phyloP scores from a whole-genome alignment of 2,797 vertebrate species.

The Galago senegalensis region DNA sequence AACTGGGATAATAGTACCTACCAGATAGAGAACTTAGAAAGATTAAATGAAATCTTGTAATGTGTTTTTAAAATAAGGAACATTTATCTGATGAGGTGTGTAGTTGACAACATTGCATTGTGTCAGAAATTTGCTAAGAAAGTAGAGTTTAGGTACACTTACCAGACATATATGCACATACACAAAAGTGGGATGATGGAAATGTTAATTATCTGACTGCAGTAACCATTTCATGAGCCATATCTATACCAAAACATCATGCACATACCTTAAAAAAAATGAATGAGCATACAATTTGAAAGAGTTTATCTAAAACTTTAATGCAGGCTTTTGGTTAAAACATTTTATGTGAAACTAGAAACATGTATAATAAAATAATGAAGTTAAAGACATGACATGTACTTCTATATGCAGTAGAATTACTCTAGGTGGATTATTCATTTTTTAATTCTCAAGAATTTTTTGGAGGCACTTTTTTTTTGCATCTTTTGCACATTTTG shows the following conservation, averaged over 20 bases:
- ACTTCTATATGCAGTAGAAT: neutral
- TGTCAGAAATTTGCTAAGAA: neutral
- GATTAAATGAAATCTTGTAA: neutral
- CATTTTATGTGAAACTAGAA: neutral
- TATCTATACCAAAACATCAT: neutral
- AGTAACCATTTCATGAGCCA: neutral
- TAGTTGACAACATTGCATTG: neutral
- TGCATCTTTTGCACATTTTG: neutral
- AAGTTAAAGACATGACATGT: too few relatives aligned
- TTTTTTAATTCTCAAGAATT: neutral
- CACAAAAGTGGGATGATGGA: neutral
- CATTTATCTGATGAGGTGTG: neutral
- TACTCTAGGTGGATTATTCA: neutral
- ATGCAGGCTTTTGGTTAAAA: neutral
- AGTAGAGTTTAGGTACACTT: neutral
- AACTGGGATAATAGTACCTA: neutral
- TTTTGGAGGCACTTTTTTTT: neutral
- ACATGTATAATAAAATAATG: neutral
- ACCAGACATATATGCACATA: neutral
- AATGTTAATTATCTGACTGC: neutral
- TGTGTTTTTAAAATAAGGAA: constrained; percentile 23
- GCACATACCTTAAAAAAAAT: neutral
- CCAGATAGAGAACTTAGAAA: neutral
- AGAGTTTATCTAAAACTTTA: neutral
- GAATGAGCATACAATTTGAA: too few relatives aligned